Evolutionary conservation across 2,888 invertebrate genomes (phyloP), one percentile per base, ranked within the genome.

Genomic region (Gnatocerus cornutus): DNA sequence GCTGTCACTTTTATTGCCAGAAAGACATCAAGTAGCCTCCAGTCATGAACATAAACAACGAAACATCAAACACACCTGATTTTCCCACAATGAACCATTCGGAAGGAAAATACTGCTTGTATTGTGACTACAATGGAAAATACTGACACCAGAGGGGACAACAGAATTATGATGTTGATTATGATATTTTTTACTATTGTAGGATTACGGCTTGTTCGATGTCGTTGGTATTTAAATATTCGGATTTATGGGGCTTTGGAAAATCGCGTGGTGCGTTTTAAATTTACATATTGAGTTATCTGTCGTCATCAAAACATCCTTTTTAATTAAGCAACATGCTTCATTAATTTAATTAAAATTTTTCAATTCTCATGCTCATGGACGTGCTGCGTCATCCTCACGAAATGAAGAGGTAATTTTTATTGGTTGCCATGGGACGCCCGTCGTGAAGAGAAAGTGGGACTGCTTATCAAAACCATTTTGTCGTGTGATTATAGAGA

Each of bases 1-100:
- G 71, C 78, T 81, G 83, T 81, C 84, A 81, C 83, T 83, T 85
- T 88, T 88, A 88, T 87, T 86, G 85, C 84, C 85, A 84, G 86
- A 85, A 84, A 86, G 86, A 87, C 87, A 83, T 83, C 83, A 80
- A 83, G 83, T 83, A 83, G 83, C 82, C 80, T 76, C 74, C 74
- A 78, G 77, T 76, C 74, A 73, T 77, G 72, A 76, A 79, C 75
- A 78, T 81, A 81, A 82, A 82, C 78, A 78, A 80, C 72, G 62
- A 70, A 71, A 75, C 74, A 74, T 75, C 75, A 70, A 72, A 75
- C 71, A 71, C 73, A 73, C 73, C 76, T 74, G 74, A 76, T 45
- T 67, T 76, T 74, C 73, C 68, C 71, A 74, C 74, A 71, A 72
- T 72, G 33, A 14, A 8, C 13, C 41, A 27, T 52, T 63, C 50